Base-by-base conservation (phyloP, 2,113 vertebrate species). In the Malurus melanocephalus region DNA sequence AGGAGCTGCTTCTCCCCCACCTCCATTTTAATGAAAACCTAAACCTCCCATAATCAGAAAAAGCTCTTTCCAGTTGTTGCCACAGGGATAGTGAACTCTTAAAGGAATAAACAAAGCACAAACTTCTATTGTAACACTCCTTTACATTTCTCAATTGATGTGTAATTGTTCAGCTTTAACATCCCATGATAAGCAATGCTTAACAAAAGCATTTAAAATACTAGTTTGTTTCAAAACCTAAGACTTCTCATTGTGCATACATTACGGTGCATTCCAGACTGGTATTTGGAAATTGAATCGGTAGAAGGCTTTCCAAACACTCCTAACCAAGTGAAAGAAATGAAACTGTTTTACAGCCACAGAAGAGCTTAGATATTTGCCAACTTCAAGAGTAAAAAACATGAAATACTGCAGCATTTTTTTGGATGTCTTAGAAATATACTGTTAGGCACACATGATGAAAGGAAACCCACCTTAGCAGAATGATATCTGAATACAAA, bases 11-110 rank as follows among this genome's bases (percentile, higher is more conserved):
- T 48, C 3, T 1, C 2, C 1, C 8, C 8, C 5, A 12, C 7
- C 12, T 3, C 16, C 38, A 53, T 43, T 90, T 90, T 56, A 93
- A 90, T 7, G 60, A 89, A 94, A 92, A 46, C 67, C 77, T 95
- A 90, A 91, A 92, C 79, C 85, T 20, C 24, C 27, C 45, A 19
- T 62, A 93, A 91, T 81, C 82, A 85, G 48, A 87, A 85, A 90
- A 94, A 79, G n/a, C 48, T 89, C 64, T 57, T 82, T 45, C 52
- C 69, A 74, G 64, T 55, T 92, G 60, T 76, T 91, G 72, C 64
- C 68, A 93, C 9, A 62, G 56, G 20, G 43, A 87, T 8, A 42
- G 27, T 4, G 69, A 91, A 89, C 11, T 49, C 76, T 67, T 68
- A 87, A 85, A 93, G 43, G 35, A 76, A 84, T 23, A 90, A 1